These are phyloP conservation scores for Atherinosoma microstoma DNA, from an alignment of 2,797 vertebrate species.

Conservation along the genomic window DNA sequence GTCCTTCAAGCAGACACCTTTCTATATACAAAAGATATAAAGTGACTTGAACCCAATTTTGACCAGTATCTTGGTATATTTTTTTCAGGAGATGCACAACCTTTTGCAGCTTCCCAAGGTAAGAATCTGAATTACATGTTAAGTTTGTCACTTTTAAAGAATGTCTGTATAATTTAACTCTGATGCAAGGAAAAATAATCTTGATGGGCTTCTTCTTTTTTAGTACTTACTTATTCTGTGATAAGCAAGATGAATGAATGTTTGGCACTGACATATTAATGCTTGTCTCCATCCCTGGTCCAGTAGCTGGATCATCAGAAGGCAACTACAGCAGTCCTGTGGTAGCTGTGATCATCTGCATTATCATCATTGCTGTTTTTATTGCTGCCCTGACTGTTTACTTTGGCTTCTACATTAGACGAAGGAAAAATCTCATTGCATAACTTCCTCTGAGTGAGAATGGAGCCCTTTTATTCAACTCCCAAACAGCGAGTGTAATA, in stretches of 20 bases:
- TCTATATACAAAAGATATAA: not conserved
- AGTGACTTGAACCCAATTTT: constrained; percentile 4
- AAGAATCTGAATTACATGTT: constrained; percentile 19
- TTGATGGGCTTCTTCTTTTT: not conserved
- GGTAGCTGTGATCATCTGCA: constrained; percentile 59
- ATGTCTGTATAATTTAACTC: not conserved
- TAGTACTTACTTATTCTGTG: not conserved
- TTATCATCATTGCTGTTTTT: constrained; percentile 56
- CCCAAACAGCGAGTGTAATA: not conserved
- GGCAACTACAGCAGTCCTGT: constrained; percentile 40
- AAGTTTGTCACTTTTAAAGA: not conserved
- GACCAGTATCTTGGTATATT: constrained; percentile 1
- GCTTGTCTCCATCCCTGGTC: constrained; percentile 8
- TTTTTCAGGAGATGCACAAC: constrained; percentile 43
- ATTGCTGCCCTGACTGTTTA: constrained; percentile 45
- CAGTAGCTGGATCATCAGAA: constrained; percentile 20
- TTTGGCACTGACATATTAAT: not conserved
- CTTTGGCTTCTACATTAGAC: constrained; percentile 38
- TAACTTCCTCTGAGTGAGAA: constrained; percentile 14
- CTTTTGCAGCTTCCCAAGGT: constrained; percentile 17
- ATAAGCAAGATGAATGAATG: not conserved
- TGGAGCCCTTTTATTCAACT: not conserved
- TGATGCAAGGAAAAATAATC: not conserved
- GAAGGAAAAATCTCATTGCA: constrained; percentile 11
- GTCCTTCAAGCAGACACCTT: not conserved